Evolutionary conservation across 2,888 invertebrate genomes (phyloP), one percentile per base, ranked within the genome.

Genomic region (Helobdella robusta): DNA sequence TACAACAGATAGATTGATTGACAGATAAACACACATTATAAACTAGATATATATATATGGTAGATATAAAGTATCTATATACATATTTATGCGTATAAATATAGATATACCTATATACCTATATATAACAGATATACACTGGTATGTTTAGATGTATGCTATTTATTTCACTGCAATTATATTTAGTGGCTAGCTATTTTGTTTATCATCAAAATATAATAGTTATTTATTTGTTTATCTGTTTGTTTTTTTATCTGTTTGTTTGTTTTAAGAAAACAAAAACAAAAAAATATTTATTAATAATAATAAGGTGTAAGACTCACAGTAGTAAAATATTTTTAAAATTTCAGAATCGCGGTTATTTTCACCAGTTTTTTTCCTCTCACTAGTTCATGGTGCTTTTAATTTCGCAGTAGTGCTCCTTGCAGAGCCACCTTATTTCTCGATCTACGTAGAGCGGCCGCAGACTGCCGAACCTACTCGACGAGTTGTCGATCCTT

Each of bases 341-440:
- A 40, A 40, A 40, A 40, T 25, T 6, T 34, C 11, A 34, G 1
- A 58, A 58, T 28, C 20, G 23, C 23, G 28, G 15, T 23, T 58
- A 5, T 34, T 36, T 15, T 2, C 40, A 1, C 11, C 11, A 40
- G 11, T 36, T 3, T 18, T 36, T 40, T 18, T 62, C 2, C 20
- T 44, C 59, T 35, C 40, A 36, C 36, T 46, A 61, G 48, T 59
- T 40, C 23, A 54, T 46, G 18, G 61, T 64, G 32, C 67, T 68
- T 25, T 70, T 61, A 50, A 72, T 54, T 48, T 72, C 72, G 44
- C 70, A 71, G 52, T 68, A 71, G 66, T 72, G 72, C 1, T 59
- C 61, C 32, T 71, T 70, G 54, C 72, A 72, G 32, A 72, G 65
- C 72, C 72, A 72, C 35, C 71, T 61, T 4, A 72, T 67, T 46